Percentiles rank a stretch among this genome's conserved stretches.
These are phyloP conservation scores for Psix sp. DNA, from an alignment of 1,140 invertebrate species.

Conservation along the genomic window DNA sequence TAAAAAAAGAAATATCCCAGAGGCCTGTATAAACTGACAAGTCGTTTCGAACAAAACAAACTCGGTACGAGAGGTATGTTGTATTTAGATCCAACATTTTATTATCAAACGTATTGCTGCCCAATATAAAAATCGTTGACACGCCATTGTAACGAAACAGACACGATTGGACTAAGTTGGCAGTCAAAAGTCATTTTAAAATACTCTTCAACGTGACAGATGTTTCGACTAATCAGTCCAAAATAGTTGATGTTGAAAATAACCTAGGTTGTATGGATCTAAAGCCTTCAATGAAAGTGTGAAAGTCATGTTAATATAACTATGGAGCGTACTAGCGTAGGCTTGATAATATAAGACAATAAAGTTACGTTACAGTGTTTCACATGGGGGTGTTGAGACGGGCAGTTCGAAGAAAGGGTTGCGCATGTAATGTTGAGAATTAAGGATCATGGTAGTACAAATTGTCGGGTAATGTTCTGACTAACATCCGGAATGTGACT, in stretches of 20 bases:
- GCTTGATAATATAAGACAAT: slow-evolving; percentile 62
- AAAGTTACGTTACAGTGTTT: slow-evolving; percentile 61
- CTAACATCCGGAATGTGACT: slow-evolving; percentile 60
- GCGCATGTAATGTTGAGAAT: slow-evolving; percentile 46
- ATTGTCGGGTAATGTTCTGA: slow-evolving; percentile 51
- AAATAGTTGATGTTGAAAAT: too few relatives aligned
- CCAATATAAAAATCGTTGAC: slow-evolving; percentile 23
- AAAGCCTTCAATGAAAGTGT: slow-evolving; percentile 32
- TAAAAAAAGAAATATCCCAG: slow-evolving; percentile 63
- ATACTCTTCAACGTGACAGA: too few relatives aligned
- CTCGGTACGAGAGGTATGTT: slow-evolving; percentile 51
- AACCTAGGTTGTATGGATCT: too few relatives aligned
- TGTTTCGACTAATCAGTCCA: too few relatives aligned
- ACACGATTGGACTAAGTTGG: too few relatives aligned
- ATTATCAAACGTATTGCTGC: slow-evolving; percentile 31
- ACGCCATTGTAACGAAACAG: slow-evolving; percentile 16
- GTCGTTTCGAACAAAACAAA: slow-evolving; percentile 54
- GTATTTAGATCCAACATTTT: slow-evolving; percentile 48
- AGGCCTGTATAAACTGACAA: slow-evolving; percentile 53
- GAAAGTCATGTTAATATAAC: slow-evolving; percentile 28
- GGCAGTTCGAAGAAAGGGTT: slow-evolving; percentile 41
- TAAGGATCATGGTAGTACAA: slow-evolving; percentile 54
- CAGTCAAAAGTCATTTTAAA: too few relatives aligned
- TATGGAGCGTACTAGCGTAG: slow-evolving; percentile 27
- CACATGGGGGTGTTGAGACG: slow-evolving; percentile 38